Evolutionary conservation across 2,797 vertebrate genomes (phyloP), one percentile per base, ranked within the genome.

Genomic region (Alosa sapidissima): DNA sequence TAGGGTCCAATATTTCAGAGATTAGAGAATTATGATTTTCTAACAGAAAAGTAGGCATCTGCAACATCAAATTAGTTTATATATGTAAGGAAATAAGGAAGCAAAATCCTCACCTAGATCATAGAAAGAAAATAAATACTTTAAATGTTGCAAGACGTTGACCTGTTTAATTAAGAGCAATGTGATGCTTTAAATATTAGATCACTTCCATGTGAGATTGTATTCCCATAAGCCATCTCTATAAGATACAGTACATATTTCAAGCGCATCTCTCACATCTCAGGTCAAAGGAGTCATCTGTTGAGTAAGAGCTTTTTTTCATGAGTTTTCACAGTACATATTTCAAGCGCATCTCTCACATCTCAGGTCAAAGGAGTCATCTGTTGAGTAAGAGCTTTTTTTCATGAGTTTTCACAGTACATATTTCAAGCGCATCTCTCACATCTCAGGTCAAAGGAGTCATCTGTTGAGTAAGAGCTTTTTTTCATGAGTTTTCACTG

Each of bases 101-200:
- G 93, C 92, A 91, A 85, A 90, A 90, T 86, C 90, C 89, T 91
- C 92, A 91, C 91, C 92, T 94, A 92, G 91, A 93, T 91, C 92
- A 91, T 89, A 90, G 93, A 93, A 92, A 87, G 91, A 86, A 83
- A 86, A 86, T 92, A 90, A 88, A 91, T 92, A 92, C 89, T 83
- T 88, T 93, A 94, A 93, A 92, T 89, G 92, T 92, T 94, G 86
- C 91, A 93, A 92, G 90, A 94, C 92, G 92, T 87, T 91, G 91
- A 93, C 90, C 91, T 90, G 88, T 89, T 94, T 94, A 92, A 93
- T 94, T 94, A 94, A 93, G 92, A 92, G 92, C 92, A 93, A 88
- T 88, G 19, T 91, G 91, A 89, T 85, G 87, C 89, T 91, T 94
- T 91, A 93, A 93, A 93, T 87, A 90, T 92, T 92, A 93, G 92